Conservation (phyloP, 2,797 vertebrate species). For the Aplochiton taeniatus region DNA sequence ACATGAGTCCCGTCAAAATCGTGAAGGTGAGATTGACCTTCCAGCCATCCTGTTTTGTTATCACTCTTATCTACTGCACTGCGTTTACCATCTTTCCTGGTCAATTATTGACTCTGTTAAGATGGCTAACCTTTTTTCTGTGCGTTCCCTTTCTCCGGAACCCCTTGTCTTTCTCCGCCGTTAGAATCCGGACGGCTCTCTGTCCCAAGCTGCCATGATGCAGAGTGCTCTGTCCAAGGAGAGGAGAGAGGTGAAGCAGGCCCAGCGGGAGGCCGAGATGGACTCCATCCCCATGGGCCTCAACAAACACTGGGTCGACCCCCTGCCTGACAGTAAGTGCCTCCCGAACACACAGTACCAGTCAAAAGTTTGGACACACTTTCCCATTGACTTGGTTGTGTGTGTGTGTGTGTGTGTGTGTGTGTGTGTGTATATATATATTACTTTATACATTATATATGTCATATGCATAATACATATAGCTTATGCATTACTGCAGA, state of each 20-base stretch:
- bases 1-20: conserved; percentile 99
- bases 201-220: conserved; percentile 99
- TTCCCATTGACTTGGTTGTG: no score
- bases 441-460: no score
- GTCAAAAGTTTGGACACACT: no score
- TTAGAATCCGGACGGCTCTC: conserved; percentile 96
- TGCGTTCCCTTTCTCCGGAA: background rate
- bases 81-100: background rate
- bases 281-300: conserved; percentile 99
- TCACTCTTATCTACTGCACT: no score
- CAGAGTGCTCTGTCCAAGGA: conserved; percentile 97
- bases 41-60: background rate
- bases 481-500: no score
- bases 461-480: no score
- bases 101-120: no score
- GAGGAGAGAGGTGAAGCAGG: conserved; percentile 93
- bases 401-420: no score
- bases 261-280: conserved; percentile 97
- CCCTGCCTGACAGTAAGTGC: conserved; percentile 89
- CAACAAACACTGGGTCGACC: conserved; percentile 99
- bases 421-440: no score
- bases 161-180: background rate
- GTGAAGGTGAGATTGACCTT: conserved; percentile 82
- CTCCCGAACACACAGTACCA: conserved; percentile 1
- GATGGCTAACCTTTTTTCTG: background rate